Conservation (phyloP, 2,888 invertebrate species). For the Cinara cedri region DNA sequence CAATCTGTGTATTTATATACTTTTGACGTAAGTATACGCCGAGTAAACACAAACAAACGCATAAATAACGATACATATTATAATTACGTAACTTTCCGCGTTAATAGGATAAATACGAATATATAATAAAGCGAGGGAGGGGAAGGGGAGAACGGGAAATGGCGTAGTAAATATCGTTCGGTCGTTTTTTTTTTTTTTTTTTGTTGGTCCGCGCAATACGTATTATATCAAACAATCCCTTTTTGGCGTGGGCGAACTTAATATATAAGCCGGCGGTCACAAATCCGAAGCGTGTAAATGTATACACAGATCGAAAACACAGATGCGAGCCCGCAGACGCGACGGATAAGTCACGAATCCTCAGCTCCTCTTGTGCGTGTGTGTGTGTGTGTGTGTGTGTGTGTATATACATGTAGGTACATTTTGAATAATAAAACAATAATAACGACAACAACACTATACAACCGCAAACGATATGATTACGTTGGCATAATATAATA, state of each 20-base stretch:
- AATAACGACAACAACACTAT: conserved; percentile 22
- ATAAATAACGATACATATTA: too few species aligned
- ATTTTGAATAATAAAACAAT: conserved; percentile 17
- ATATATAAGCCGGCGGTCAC: background rate
- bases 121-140: conserved; percentile 1
- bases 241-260: conserved; percentile 4
- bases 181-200: background rate
- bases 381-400: too few species aligned
- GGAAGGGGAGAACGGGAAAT: background rate
- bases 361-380: background rate
- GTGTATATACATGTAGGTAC: too few species aligned
- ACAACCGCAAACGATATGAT: conserved; percentile 6
- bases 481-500: conserved; percentile 6
- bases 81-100: too few species aligned
- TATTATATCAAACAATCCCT: background rate
- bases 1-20: too few species aligned
- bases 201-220: background rate
- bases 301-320: conserved; percentile 19
- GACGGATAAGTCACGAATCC: conserved; percentile 40
- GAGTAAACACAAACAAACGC: too few species aligned
- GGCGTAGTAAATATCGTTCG: background rate
- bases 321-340: conserved; percentile 5
- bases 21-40: too few species aligned
- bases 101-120: too few species aligned
- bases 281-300: background rate